Conservation (phyloP, 2,888 invertebrate genomes). For the Baccha elongata region DNA sequence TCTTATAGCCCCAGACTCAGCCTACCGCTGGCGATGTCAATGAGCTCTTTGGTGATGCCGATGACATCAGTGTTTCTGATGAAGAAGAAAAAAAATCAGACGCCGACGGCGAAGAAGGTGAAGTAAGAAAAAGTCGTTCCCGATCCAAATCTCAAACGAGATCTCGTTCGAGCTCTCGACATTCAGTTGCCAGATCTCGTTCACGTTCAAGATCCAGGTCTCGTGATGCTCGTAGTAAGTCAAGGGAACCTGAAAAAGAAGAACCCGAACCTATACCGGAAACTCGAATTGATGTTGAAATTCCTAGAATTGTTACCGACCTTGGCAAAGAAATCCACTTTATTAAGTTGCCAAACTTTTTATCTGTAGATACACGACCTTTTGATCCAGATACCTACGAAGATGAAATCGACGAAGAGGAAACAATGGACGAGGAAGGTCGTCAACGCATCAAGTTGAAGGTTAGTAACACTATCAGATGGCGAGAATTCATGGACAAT, state of each 20-base stretch:
- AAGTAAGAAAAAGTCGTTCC: slow-evolving; percentile 77
- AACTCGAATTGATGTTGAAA: slow-evolving; percentile 97
- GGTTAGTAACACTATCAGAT: slow-evolving; percentile 98
- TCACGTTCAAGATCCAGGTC: slow-evolving; percentile 79
- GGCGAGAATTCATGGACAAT: slow-evolving; percentile 93
- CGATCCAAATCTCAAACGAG: slow-evolving; percentile 76
- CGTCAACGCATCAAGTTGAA: slow-evolving; percentile 92
- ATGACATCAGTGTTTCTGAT: slow-evolving; percentile 95
- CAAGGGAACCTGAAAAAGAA: slow-evolving; percentile 77
- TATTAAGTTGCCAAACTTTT: slow-evolving; percentile 98
- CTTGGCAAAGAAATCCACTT: slow-evolving; percentile 96
- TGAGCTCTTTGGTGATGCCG: slow-evolving; percentile 95
- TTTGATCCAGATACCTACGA: slow-evolving; percentile 98
- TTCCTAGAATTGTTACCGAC: slow-evolving; percentile 96
- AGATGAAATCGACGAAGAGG: slow-evolving; percentile 99
- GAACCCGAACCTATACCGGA: slow-evolving; percentile 93
- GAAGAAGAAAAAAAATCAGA: slow-evolving; percentile 83
- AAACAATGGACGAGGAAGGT: slow-evolving; percentile 98
- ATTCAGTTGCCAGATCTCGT: slow-evolving; percentile 79
- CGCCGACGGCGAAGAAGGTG: slow-evolving; percentile 77
- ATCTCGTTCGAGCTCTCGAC: slow-evolving; percentile 78
- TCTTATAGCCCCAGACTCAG: slow-evolving; percentile 68
- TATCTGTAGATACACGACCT: slow-evolving; percentile 98
- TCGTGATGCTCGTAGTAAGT: slow-evolving; percentile 77
- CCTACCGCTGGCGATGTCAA: slow-evolving; percentile 84